phyloP scores from a whole-genome alignment of 1,140 invertebrate genomes.

The Nebria ingens region DNA sequence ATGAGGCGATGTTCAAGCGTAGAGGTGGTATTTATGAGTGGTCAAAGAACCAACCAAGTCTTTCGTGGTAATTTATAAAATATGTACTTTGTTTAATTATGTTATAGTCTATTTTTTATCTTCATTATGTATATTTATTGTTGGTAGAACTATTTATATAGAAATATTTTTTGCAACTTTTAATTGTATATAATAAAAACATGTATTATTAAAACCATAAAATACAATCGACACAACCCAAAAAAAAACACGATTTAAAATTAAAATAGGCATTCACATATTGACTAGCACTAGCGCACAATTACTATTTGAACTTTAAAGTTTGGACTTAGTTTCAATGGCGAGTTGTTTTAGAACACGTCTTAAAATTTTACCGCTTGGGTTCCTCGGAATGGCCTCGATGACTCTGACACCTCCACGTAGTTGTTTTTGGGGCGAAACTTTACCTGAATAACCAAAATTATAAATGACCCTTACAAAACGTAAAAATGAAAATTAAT shows the following conservation, averaged over 20 bases:
- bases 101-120: too few relatives aligned
- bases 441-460: conserved; percentile 9
- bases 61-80: conserved; percentile 23
- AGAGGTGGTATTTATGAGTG: conserved; percentile 40
- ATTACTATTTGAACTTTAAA: conserved; percentile 14
- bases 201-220: too few relatives aligned
- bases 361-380: conserved; percentile 36
- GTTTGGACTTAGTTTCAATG: conserved; percentile 21
- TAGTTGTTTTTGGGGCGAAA: conserved; percentile 31
- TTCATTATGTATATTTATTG: too few relatives aligned
- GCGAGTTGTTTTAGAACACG: conserved; percentile 32
- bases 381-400: conserved; percentile 38
- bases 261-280: background rate
- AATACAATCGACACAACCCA: too few relatives aligned
- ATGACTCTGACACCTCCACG: conserved; percentile 38
- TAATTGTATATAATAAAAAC: too few relatives aligned
- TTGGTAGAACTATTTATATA: too few relatives aligned
- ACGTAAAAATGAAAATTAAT: background rate
- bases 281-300: background rate
- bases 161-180: too few relatives aligned
- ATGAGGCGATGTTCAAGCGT: conserved; percentile 39
- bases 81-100: too few relatives aligned
- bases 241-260: too few relatives aligned
- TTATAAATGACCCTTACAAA: conserved; percentile 11
- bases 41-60: conserved; percentile 31